Percentiles rank a stretch among this genome's conserved stretches.
These are phyloP conservation scores for Passer montanus DNA, from an alignment of 2,113 vertebrate species.

Conservation along the genomic window DNA sequence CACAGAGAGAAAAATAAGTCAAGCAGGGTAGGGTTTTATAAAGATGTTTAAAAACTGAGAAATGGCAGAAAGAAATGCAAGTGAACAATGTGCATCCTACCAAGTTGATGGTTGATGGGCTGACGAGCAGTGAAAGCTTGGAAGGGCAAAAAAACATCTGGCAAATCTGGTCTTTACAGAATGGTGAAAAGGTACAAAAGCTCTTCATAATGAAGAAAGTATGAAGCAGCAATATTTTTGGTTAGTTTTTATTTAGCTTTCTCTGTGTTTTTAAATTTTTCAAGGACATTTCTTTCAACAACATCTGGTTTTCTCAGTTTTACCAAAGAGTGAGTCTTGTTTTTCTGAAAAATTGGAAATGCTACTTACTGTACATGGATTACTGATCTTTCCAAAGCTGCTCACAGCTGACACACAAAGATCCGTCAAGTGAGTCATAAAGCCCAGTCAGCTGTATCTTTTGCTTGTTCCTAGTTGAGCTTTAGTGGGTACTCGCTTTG, in stretches of 20 bases:
- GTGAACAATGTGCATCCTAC: background rate
- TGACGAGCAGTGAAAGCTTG: background rate
- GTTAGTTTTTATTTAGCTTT: background rate
- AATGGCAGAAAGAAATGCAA: background rate
- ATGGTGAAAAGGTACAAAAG: background rate
- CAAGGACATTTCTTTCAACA: slow-evolving; percentile 9
- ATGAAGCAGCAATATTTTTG: background rate
- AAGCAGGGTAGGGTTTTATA: background rate
- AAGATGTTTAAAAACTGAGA: background rate
- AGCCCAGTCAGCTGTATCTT: slow-evolving; percentile 9
- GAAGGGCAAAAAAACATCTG: background rate
- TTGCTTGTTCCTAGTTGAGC: slow-evolving; percentile 2
- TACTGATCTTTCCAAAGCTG: slow-evolving; percentile 26
- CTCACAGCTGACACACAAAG: slow-evolving; percentile 5
- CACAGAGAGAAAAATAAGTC: background rate
- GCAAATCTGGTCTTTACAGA: background rate
- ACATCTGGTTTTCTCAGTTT: slow-evolving; percentile 29
- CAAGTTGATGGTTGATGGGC: background rate
- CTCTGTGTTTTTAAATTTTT: slow-evolving; percentile 16
- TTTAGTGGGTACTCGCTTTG: background rate
- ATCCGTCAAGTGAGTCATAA: background rate
- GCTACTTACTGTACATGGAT: slow-evolving; percentile 11
- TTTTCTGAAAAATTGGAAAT: slow-evolving; percentile 51
- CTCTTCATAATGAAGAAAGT: background rate
- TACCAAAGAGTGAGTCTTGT: background rate